Percentiles rank a stretch among this genome's conserved stretches.
Conservation (phyloP, 2,888 invertebrate genomes). For the Archips xylosteana region DNA sequence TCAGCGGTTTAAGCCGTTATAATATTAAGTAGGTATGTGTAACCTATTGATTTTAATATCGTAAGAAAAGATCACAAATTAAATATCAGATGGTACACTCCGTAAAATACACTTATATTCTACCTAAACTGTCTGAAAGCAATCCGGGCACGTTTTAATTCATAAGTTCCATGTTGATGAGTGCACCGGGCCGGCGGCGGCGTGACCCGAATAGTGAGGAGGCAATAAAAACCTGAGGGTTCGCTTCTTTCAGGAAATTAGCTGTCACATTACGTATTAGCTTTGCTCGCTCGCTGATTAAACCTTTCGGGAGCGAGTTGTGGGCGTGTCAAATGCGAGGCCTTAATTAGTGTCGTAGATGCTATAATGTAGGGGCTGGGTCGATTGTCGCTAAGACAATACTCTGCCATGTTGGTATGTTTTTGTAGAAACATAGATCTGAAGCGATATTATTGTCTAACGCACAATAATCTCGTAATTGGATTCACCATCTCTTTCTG, state of each 20-base stretch:
- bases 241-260: conserved; percentile 78
- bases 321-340: conserved; percentile 11
- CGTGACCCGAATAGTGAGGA: conserved; percentile 74
- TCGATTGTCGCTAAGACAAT: neutral
- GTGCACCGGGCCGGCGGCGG: conserved; percentile 61
- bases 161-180: conserved; percentile 74
- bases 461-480: too few relatives aligned
- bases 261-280: conserved; percentile 81
- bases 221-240: conserved; percentile 73
- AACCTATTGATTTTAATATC: neutral
- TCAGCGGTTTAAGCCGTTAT: too few relatives aligned
- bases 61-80: neutral
- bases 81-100: conserved; percentile 1
- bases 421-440: neutral
- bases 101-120: neutral
- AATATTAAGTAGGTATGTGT: too few relatives aligned
- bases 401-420: neutral
- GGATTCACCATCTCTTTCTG: too few relatives aligned
- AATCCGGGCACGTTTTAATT: conserved; percentile 81
- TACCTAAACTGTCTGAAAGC: conserved; percentile 40
- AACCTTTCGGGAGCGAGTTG: conserved; percentile 34
- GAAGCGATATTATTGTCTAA: too few relatives aligned
- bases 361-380: neutral
- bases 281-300: conserved; percentile 64
- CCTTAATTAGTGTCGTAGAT: conserved; percentile 18